Evolutionary conservation across 2,797 vertebrate species (phyloP).

Genomic region (Hydrophis major): DNA sequence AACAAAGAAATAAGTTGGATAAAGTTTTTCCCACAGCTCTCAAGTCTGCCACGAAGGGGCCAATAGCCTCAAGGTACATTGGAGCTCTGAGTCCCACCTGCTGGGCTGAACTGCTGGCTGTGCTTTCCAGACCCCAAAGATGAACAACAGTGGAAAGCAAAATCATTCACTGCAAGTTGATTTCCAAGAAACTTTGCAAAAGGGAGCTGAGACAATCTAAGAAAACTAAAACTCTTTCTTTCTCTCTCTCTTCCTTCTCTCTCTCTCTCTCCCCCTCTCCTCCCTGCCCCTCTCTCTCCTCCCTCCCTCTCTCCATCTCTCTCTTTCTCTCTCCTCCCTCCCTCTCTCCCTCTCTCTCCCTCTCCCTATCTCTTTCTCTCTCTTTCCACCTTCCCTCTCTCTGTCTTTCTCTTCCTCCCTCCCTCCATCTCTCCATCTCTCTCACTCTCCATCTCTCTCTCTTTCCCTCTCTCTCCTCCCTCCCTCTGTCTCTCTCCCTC

Average conservation of each 20-base stretch:
- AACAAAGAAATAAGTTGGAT: not conserved
- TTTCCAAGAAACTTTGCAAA: not conserved
- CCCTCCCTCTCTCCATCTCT: rapidly evolving
- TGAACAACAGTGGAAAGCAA: not conserved
- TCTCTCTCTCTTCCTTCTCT: too few relatives aligned
- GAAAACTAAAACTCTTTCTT: not conserved
- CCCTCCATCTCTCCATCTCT: too few relatives aligned
- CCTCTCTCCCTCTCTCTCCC: too few relatives aligned
- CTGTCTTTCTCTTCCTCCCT: too few relatives aligned
- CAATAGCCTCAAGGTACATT: not conserved
- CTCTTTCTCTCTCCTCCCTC: too few relatives aligned
- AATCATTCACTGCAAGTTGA: not conserved
- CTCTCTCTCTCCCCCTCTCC: too few relatives aligned
- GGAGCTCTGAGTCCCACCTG: not conserved
- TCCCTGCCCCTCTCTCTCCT: too few relatives aligned
- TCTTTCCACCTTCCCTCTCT: too few relatives aligned
- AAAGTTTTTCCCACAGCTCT: not conserved
- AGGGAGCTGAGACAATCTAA: not conserved
- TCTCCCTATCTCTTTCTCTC: too few relatives aligned
- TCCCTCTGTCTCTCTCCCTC: too few relatives aligned
- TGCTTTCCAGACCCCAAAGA: not conserved
- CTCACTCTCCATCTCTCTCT: too few relatives aligned
- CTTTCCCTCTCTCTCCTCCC: too few relatives aligned
- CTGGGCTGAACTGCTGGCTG: not conserved
- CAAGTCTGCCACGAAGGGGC: not conserved